phyloP scores from a whole-genome alignment of 2,797 vertebrate genomes.

The Lithobates sylvaticus region DNA sequence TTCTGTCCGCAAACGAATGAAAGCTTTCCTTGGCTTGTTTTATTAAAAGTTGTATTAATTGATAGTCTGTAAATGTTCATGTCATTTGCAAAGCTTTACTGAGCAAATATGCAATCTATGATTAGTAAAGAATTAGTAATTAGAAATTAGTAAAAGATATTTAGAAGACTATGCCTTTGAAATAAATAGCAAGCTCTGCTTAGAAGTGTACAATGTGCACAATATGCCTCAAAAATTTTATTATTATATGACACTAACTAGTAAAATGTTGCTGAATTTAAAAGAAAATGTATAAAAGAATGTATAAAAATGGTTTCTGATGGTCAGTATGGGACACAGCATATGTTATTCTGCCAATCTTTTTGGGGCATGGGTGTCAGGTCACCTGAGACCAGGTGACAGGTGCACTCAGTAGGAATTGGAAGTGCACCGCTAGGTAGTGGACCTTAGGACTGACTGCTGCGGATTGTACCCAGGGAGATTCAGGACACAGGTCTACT shows the following conservation, averaged over 20 bases:
- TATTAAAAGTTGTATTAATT: slow-evolving; percentile 43
- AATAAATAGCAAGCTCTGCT: not conserved
- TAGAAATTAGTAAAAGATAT: not conserved
- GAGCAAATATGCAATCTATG: slow-evolving; percentile 17
- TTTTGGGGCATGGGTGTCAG: no score
- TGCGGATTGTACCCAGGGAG: no score
- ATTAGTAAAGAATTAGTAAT: no score
- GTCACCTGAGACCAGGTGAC: no score
- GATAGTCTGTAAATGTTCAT: slow-evolving; percentile 6
- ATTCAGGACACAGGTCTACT: no score
- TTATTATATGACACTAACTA: not conserved
- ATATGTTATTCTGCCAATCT: no score
- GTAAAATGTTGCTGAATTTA: not conserved
- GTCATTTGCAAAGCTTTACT: slow-evolving; percentile 17
- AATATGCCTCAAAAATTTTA: not conserved
- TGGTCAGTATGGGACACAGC: no score
- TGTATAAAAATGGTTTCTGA: no score
- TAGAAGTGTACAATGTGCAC: not conserved
- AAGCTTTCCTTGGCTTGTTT: slow-evolving; percentile 16
- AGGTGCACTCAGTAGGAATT: no score
- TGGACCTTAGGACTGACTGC: no score
- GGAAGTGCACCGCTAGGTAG: no score
- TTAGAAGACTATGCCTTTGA: not conserved
- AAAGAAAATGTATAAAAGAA: not conserved
- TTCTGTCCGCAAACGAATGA: slow-evolving; percentile 24